Evolutionary conservation across 1,140 invertebrate genomes (phyloP).

Genomic region (Drosophila cardini): DNA sequence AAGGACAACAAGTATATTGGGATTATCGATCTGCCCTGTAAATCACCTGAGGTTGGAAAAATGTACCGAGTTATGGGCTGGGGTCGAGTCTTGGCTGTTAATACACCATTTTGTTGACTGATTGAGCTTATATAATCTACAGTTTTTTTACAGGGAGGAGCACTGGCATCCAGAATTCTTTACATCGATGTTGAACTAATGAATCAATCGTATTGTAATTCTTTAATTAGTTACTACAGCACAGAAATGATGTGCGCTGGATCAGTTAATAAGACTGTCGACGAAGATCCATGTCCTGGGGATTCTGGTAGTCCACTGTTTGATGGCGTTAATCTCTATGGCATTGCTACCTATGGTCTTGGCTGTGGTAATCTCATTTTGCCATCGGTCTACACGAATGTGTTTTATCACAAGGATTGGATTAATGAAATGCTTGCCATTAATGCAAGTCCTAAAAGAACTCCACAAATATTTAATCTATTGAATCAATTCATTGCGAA

Average conservation of each 20-base stretch:
- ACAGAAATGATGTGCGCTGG: constrained; percentile 66
- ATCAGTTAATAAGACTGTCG: constrained; percentile 26
- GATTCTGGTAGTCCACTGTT: constrained; percentile 54
- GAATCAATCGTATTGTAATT: constrained; percentile 12
- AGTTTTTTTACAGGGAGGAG: constrained; percentile 30
- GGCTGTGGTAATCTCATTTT: constrained; percentile 47
- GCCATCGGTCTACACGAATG: constrained; percentile 60
- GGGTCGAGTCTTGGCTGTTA: constrained; percentile 52
- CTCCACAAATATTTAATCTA: background rate
- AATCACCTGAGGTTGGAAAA: constrained; percentile 9
- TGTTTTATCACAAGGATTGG: constrained; percentile 48
- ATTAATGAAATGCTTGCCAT: constrained; percentile 22
- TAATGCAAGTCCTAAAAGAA: background rate
- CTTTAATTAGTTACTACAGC: constrained; percentile 23
- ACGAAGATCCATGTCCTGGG: constrained; percentile 59
- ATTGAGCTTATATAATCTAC: background rate
- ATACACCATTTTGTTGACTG: background rate
- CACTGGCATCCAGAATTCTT: constrained; percentile 36
- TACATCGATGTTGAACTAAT: constrained; percentile 51
- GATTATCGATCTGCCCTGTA: constrained; percentile 32
- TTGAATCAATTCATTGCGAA: background rate
- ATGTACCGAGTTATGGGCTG: constrained; percentile 59
- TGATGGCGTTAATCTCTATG: constrained; percentile 46
- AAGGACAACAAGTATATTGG: constrained; percentile 27
- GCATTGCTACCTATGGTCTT: constrained; percentile 52